phyloP scores from a whole-genome alignment of 2,113 vertebrate genomes.

The Panthera tigris region DNA sequence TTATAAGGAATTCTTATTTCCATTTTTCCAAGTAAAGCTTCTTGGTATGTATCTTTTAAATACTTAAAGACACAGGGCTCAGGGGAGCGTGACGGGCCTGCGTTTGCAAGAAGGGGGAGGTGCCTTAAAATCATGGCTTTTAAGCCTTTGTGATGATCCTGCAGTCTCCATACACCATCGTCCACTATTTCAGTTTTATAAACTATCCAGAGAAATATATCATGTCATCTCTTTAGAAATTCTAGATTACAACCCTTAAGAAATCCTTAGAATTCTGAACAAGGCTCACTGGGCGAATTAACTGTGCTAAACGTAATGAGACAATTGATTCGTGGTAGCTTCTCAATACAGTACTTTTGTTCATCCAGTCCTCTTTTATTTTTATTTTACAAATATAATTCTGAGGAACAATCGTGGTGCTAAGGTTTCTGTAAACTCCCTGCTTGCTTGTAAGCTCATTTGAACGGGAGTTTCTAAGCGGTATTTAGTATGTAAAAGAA shows the following conservation, averaged over 20 bases:
- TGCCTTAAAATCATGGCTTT: not conserved
- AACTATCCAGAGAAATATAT: not conserved
- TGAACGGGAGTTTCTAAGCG: not conserved
- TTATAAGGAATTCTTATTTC: not conserved
- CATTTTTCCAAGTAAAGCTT: not conserved
- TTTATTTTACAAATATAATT: not conserved
- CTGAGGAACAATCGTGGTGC: not conserved
- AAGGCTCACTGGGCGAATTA: not conserved
- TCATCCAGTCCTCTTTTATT: not conserved
- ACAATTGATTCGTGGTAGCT: not conserved
- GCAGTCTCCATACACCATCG: not conserved
- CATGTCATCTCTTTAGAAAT: not conserved
- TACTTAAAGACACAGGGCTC: rapidly evolving
- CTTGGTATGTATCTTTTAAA: not conserved
- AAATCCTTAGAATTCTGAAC: not conserved
- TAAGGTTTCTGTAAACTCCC: not conserved
- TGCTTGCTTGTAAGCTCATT: not conserved
- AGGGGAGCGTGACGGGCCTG: rapidly evolving
- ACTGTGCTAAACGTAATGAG: not conserved
- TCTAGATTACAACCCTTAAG: not conserved
- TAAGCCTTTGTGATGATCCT: not conserved
- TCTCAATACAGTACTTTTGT: not conserved
- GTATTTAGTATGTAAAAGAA: not conserved
- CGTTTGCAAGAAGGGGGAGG: not conserved
- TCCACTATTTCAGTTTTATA: not conserved